These are phyloP conservation scores for Holothuria glaberrima DNA, from an alignment of 35 echinoderm and acorn worm species.

Conservation along the genomic window DNA sequence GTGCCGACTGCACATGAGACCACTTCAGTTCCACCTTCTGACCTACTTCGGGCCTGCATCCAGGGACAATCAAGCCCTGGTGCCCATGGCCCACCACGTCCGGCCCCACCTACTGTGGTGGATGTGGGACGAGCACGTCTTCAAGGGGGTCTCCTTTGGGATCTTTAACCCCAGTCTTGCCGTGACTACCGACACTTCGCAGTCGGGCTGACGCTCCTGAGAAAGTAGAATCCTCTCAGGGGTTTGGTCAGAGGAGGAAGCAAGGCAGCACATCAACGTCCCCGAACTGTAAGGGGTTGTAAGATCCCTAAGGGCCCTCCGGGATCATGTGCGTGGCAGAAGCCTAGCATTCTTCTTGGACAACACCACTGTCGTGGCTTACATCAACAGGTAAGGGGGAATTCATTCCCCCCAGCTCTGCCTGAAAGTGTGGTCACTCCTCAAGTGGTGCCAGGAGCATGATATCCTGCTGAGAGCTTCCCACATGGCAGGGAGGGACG, in stretches of 20 bases:
- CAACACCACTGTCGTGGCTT: constrained; percentile 58
- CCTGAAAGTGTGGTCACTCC: background rate
- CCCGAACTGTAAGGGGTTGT: background rate
- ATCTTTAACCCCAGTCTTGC: background rate
- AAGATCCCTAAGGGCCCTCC: background rate
- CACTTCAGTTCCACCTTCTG: background rate
- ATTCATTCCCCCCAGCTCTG: constrained; percentile 3
- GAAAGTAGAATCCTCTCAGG: background rate
- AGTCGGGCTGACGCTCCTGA: background rate
- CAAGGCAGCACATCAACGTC: constrained; percentile 8
- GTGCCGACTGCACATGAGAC: no score
- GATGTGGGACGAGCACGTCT: background rate
- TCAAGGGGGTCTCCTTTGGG: background rate
- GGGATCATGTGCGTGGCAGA: background rate
- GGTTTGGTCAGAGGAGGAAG: background rate
- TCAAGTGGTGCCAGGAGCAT: background rate
- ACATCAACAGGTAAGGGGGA: constrained; percentile 70
- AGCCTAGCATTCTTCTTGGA: constrained; percentile 31
- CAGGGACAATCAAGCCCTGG: background rate
- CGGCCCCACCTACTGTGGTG: background rate
- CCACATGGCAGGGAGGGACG: constrained; percentile 30
- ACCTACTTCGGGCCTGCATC: background rate
- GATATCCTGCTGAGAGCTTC: background rate
- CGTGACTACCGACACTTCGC: background rate
- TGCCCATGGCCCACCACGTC: background rate